Base-by-base conservation (phyloP, 2,888 invertebrate species). In the Atrina japonica region DNA sequence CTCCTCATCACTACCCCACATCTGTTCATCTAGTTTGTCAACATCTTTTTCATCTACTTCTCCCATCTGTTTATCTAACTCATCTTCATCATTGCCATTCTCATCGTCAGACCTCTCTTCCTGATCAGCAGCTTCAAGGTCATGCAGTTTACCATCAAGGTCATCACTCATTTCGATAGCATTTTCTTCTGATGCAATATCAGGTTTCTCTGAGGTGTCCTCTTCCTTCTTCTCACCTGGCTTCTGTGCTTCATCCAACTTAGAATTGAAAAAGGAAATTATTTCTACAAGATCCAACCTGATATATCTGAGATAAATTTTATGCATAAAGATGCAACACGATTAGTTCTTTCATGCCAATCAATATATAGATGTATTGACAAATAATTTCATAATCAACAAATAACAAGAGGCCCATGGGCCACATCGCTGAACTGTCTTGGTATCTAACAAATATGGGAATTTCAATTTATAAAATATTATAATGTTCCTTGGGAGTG, bases 31-130 rank as follows among this genome's bases (percentile, higher is more conserved):
- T 23, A 91, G 83, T 58, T 85, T 88, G 64, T 91, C 89, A 29
- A 80, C 80, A 40, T 88, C 86, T 30, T 88, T 82, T 18, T 95
- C 94, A 75, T 95, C 96, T 0, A 96, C 96, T 69, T 99, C 97
- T 25, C 98, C 99, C 96, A 99, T 97, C 92, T 98, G 95, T 88
- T 98, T 97, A 78, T 98, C 97, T 2, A 95, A 92, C 80, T 98
- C 95, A 23, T 96, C 95, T 74, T 95, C 93, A 30, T 95, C 94
- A 16, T 95, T 93, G 18, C 92, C 93, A 80, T 89, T 86, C n/a
- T 94, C 93, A 0, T 93, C 93, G 0, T 85, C 81, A 14, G 83
- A 81, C 16, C 85, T 81, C 29, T 86, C 85, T 29, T 80, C 82
- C 25, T 76, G 77, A 80, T 85, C 85, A 27, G 74, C 75, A 64